These are phyloP conservation scores for Diorhabda elongata DNA, from an alignment of 1,140 invertebrate genomes.

Conservation along the genomic window DNA sequence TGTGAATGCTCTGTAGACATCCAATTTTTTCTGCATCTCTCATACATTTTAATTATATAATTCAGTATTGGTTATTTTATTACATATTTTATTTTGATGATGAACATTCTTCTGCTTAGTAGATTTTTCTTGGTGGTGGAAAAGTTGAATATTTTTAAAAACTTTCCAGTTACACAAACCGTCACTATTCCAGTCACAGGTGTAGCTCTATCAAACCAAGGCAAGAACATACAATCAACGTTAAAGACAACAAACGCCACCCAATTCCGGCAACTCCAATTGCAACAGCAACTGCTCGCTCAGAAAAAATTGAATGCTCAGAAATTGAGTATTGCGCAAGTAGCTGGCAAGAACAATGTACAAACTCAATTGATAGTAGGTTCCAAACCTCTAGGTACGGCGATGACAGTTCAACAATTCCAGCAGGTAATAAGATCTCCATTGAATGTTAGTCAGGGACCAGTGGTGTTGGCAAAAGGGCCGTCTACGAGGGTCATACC, in stretches of 20 bases:
- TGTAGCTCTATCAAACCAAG: conserved; percentile 48
- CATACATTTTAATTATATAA: too few relatives aligned
- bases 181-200: conserved; percentile 49
- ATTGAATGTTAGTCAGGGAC: conserved; percentile 45
- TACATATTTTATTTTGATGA: too few relatives aligned
- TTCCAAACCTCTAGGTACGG: conserved; percentile 58
- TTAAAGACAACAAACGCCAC: conserved; percentile 57
- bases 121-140: too few relatives aligned
- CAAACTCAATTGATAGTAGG: conserved; percentile 60
- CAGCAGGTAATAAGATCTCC: conserved; percentile 71
- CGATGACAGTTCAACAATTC: conserved; percentile 72
- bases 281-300: conserved; percentile 62
- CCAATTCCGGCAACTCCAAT: conserved; percentile 64
- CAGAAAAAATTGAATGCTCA: conserved; percentile 52
- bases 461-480: conserved; percentile 43
- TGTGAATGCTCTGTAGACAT: too few relatives aligned
- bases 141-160: neutral
- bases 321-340: conserved; percentile 45
- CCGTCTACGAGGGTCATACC: conserved; percentile 41
- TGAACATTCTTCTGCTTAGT: too few relatives aligned
- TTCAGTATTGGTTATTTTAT: too few relatives aligned
- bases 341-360: conserved; percentile 50
- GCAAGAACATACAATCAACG: conserved; percentile 47
- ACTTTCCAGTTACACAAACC: conserved; percentile 44
- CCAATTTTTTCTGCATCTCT: too few relatives aligned